Conservation (phyloP, 2,113 vertebrate genomes). For the Mesocricetus auratus region DNA sequence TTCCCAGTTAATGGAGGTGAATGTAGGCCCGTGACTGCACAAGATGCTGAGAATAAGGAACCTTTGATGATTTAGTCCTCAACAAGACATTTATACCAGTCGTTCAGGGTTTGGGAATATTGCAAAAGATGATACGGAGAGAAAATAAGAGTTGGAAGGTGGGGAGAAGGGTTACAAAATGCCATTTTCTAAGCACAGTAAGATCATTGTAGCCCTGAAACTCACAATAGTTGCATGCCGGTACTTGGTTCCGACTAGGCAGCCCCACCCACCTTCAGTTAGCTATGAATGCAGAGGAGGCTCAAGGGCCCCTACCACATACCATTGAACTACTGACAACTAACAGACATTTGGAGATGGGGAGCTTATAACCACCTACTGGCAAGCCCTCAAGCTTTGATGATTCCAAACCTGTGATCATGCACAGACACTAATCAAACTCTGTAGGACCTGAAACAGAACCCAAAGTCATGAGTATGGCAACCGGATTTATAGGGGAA, state of each 20-base stretch:
- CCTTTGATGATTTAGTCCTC: background rate
- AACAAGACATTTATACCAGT: background rate
- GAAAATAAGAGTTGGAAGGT: background rate
- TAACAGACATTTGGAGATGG: background rate
- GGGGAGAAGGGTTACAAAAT: background rate
- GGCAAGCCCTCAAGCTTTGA: background rate
- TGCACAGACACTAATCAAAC: background rate
- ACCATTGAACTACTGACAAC: too few relatives aligned
- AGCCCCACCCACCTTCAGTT: background rate
- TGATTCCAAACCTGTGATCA: background rate
- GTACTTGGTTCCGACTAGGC: background rate
- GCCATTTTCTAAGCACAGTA: background rate
- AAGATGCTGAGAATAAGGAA: background rate
- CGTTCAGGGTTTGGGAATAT: too few relatives aligned
- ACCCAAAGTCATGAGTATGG: background rate
- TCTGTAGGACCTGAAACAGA: background rate
- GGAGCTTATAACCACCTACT: background rate
- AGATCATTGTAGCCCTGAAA: background rate
- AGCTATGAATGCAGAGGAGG: too few relatives aligned
- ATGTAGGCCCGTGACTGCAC: background rate
- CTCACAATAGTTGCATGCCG: background rate
- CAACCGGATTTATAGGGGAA: background rate
- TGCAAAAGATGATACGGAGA: background rate
- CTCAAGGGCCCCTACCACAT: background rate
- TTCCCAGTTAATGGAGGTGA: background rate